These are phyloP conservation scores for Craterocephalus amniculus DNA, from an alignment of 2,797 vertebrate genomes.

Conservation along the genomic window DNA sequence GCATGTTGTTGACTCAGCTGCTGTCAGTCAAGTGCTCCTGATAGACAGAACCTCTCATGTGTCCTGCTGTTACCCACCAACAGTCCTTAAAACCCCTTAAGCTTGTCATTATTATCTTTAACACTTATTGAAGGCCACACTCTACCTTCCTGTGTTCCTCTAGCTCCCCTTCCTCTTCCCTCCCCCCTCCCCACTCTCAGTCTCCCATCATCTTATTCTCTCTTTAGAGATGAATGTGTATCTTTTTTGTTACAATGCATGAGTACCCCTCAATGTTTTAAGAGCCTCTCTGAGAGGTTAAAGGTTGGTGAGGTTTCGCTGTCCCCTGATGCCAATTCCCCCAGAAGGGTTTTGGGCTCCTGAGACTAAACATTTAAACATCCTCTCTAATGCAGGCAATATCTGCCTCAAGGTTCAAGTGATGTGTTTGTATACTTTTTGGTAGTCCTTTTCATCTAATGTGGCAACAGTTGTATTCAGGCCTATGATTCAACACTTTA, in stretches of 20 bases:
- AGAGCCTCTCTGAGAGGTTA: constrained; percentile 67
- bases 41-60: constrained; percentile 71
- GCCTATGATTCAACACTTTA: constrained; percentile 3
- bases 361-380: constrained; percentile 73
- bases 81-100: constrained; percentile 72
- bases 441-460: constrained; percentile 23
- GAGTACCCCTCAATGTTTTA: constrained; percentile 56
- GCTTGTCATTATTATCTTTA: constrained; percentile 74
- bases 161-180: constrained; percentile 37
- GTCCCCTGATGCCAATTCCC: constrained; percentile 45
- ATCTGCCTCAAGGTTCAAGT: constrained; percentile 43
- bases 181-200: constrained; percentile 27
- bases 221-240: constrained; percentile 30
- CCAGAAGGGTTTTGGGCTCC: constrained; percentile 54
- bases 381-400: constrained; percentile 63
- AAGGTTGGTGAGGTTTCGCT: constrained; percentile 59
- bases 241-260: constrained; percentile 46
- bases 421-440: constrained; percentile 42
- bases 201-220: constrained; percentile 19
- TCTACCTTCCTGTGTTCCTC: constrained; percentile 61
- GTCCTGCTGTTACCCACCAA: constrained; percentile 76
- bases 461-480: background rate
- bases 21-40: constrained; percentile 67
- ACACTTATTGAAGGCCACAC: constrained; percentile 69
- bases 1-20: constrained; percentile 80